phyloP scores from a whole-genome alignment of 64 coral and sea anemone species.

The Pocillopora damicornis region DNA sequence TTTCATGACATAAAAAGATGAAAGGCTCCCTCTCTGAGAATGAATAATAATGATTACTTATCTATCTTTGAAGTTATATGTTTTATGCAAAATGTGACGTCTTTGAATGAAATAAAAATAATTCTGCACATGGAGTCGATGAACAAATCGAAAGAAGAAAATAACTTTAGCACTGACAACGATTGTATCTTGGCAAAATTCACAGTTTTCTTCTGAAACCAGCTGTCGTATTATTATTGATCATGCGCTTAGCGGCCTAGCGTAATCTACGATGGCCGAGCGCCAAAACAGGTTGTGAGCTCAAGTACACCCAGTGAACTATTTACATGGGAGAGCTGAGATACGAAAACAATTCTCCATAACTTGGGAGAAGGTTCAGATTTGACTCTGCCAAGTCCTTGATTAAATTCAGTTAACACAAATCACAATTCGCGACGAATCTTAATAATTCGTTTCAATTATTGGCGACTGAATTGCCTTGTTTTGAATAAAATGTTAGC shows the following conservation, averaged over 20 bases:
- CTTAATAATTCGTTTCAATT: neutral
- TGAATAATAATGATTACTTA: constrained; percentile 26
- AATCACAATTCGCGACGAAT: neutral
- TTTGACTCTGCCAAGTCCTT: neutral
- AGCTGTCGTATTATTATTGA: constrained; percentile 9
- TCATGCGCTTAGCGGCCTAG: constrained; percentile 16
- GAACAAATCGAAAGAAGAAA: neutral
- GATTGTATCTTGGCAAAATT: constrained; percentile 1
- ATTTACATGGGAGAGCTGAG: constrained; percentile 63
- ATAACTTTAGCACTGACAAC: neutral
- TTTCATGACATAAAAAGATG: constrained; percentile 18
- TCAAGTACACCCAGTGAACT: constrained; percentile 29
- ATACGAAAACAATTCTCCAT: constrained; percentile 25
- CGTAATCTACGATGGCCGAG: constrained; percentile 50
- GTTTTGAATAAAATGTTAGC: constrained; percentile 25
- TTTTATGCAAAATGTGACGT: constrained; percentile 27
- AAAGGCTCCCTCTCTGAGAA: constrained; percentile 9
- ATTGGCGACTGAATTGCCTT: neutral
- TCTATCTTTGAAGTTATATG: neutral
- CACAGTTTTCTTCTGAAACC: constrained; percentile 21
- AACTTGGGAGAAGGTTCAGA: neutral
- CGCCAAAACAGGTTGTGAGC: constrained; percentile 55
- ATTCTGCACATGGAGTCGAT: neutral
- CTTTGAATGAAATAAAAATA: constrained; percentile 11
- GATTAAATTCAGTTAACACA: constrained; percentile 10